Evolutionary conservation across 2,113 vertebrate species (phyloP).

Genomic region (Cryptotis parvus): DNA sequence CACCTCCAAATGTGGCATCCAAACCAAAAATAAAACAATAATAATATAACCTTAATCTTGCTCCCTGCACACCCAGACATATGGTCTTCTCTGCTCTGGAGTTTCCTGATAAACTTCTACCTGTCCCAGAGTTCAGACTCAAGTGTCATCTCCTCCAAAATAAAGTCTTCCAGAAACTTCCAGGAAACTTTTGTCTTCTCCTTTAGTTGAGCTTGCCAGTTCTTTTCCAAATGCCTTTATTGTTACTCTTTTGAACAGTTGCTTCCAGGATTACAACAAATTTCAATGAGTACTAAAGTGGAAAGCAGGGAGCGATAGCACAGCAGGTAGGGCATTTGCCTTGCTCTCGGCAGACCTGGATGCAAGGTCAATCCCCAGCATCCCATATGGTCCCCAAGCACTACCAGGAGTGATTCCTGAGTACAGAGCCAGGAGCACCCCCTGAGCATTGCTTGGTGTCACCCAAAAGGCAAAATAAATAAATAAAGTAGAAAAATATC

Average conservation of each 20-base stretch:
- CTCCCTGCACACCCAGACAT: background rate
- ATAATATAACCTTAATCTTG: background rate
- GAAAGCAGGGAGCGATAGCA: too few relatives aligned
- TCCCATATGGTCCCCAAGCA: too few relatives aligned
- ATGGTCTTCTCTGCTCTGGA: background rate
- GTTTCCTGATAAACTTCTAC: background rate
- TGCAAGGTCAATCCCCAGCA: too few relatives aligned
- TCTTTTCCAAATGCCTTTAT: background rate
- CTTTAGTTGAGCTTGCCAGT: slow-evolving; percentile 11
- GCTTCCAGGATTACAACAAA: background rate
- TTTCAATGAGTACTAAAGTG: slow-evolving; percentile 2
- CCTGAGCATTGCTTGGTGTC: too few relatives aligned
- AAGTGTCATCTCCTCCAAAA: background rate
- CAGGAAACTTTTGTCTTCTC: background rate
- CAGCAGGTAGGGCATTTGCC: too few relatives aligned
- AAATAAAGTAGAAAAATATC: too few relatives aligned
- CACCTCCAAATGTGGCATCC: too few relatives aligned
- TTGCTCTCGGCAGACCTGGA: too few relatives aligned
- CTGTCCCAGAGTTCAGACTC: background rate
- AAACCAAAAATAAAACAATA: too few relatives aligned
- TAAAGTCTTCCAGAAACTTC: background rate
- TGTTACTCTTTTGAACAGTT: background rate
- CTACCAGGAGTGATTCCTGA: too few relatives aligned
- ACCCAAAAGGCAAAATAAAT: too few relatives aligned
- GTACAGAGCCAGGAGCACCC: too few relatives aligned